These are phyloP conservation scores for Suricata suricatta DNA, from an alignment of 2,113 vertebrate species.

Conservation along the genomic window DNA sequence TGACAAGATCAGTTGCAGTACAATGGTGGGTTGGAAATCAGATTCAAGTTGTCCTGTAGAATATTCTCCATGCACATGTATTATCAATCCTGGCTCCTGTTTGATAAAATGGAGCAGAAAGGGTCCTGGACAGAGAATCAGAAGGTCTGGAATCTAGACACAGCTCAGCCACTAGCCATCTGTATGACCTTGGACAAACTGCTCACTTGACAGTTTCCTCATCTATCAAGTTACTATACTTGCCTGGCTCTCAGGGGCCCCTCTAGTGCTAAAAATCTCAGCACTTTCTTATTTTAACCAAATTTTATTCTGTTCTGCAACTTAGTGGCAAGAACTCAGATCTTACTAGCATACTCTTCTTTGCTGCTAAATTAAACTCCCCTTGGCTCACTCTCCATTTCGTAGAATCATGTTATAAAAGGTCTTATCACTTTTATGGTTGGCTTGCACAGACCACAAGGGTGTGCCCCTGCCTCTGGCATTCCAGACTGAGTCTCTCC, in stretches of 20 bases:
- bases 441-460: not conserved
- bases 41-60: not conserved
- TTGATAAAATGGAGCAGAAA: not conserved
- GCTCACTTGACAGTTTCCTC: not conserved
- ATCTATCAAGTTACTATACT: not conserved
- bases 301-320: not conserved
- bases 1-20: not conserved
- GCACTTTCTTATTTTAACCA: not conserved
- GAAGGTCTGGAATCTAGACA: not conserved
- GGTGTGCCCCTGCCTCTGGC: not conserved
- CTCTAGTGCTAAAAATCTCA: not conserved
- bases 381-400: not conserved
- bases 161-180: not conserved
- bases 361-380: not conserved
- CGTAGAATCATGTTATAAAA: not conserved
- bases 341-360: not conserved
- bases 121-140: not conserved
- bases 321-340: not conserved
- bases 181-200: not conserved
- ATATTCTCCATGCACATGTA: not conserved
- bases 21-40: not conserved
- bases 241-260: not conserved
- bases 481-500: not conserved
- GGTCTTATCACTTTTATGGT: accelerated
- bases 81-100: not conserved